Conservation (phyloP, 1,140 invertebrate genomes). For the Muscidifurax raptorellus region DNA sequence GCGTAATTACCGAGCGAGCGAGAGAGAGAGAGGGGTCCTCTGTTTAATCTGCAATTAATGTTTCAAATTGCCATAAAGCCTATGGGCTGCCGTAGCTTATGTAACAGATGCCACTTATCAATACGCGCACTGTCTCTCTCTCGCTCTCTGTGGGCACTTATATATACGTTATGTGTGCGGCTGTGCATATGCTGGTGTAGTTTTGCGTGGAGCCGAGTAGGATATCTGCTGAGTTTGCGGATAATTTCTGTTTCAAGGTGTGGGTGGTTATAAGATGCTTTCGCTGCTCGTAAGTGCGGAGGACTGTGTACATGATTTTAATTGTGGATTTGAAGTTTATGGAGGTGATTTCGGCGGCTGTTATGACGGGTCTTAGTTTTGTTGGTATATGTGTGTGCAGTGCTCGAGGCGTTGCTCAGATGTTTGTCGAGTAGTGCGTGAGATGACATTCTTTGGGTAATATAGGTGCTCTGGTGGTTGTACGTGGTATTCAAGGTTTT, state of each 20-base stretch:
- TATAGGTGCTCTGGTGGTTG: not conserved
- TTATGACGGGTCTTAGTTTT: not conserved
- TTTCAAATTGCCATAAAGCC: slow-evolving; percentile 72
- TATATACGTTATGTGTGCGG: not conserved
- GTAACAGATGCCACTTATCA: slow-evolving; percentile 72
- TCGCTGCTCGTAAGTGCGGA: not conserved
- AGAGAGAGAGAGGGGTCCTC: slow-evolving; percentile 59
- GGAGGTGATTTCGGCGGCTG: not conserved
- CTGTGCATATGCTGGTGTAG: not conserved
- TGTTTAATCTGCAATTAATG: slow-evolving; percentile 75
- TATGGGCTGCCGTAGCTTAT: slow-evolving; percentile 20
- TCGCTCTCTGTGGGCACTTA: not conserved
- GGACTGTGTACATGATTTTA: not conserved
- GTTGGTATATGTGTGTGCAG: too few species aligned
- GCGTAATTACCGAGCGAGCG: slow-evolving; percentile 68
- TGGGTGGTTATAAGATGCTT: not conserved
- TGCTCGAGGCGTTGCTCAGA: not conserved
- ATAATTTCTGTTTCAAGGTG: not conserved
- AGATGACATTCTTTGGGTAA: not conserved
- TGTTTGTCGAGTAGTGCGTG: not conserved
- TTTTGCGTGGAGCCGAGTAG: not conserved
- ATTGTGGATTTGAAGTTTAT: not conserved
- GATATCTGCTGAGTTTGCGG: not conserved
- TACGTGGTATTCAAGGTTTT: not conserved
- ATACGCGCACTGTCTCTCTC: slow-evolving; percentile 47